Evolutionary conservation across 1,140 invertebrate genomes (phyloP), one percentile per base, ranked within the genome.

Genomic region (Panagrolaimus sp.): DNA sequence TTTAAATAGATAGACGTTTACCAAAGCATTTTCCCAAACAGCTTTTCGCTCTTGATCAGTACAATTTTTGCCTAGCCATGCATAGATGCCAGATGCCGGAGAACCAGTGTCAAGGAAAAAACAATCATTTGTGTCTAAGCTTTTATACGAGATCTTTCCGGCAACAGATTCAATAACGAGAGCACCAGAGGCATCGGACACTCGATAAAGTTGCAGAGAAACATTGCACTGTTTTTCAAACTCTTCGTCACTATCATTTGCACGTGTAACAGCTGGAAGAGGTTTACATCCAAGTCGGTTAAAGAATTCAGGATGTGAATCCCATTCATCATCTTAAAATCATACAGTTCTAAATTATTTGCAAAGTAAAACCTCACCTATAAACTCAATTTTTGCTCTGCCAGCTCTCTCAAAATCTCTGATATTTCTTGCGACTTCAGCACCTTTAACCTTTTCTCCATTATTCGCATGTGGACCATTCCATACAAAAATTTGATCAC

Each of bases 341-440:
- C n/a, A n/a, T n/a, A 52, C 17, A 52, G 4, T 52, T 4, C 9
- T 9, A 2, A 0, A 52, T 5, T 2, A 52, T 8, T 0, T 9
- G 4, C 17, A 52, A 52, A 10, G 3, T n/a, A 52, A 52, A 15
- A 1, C 9, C n/a, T n/a, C 17, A 52, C 48, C 48, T n/a, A 52
- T 52, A 52, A 21, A 52, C 5, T 52, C 26, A 24, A 52, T 15
- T 24, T n/a, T 52, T 21, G n/a, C 17, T 24, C 48, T n/a, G 3
- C 48, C 48, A n/a, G n/a, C 48, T 21, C 26, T n/a, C n/a, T 52
- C 48, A n/a, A 21, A 24, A 52, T 52, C 48, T 24, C 48, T n/a
- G 15, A 52, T 52, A 52, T 52, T 24, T 52, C 48, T n/a, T 21
- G 48, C 48, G 0, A 52, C 48, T 52, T 52, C 48, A 7, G n/a